Conservation (phyloP, 2,797 vertebrate genomes). For the Corythornis leucogaster region DNA sequence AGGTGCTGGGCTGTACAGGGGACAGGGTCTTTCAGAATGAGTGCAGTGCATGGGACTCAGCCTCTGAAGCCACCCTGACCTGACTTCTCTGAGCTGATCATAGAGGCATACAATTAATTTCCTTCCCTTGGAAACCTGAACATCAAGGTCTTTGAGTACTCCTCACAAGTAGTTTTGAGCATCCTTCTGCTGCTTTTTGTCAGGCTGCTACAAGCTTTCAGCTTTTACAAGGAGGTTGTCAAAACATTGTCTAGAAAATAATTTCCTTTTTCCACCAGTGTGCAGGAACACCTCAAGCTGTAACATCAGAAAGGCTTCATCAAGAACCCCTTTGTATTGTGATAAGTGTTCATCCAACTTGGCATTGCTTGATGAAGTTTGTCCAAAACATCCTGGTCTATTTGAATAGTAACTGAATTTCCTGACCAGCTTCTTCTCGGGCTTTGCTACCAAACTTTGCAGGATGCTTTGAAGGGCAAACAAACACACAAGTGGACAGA, state of each 20-base stretch:
- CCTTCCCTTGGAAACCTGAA: not conserved
- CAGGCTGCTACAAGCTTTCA: not conserved
- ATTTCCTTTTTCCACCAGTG: not conserved
- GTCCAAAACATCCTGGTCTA: not conserved
- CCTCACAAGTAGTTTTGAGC: not conserved
- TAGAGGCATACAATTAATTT: not conserved
- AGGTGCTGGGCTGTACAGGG: not conserved
- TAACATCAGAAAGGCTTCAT: not conserved
- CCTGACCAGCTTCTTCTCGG: not conserved
- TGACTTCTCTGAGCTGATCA: not conserved
- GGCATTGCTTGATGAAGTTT: not conserved
- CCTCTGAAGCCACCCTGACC: not conserved
- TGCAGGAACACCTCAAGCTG: conserved; percentile 7
- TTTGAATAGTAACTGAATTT: not conserved
- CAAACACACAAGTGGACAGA: not conserved
- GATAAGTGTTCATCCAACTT: not conserved
- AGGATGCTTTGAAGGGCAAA: conserved; percentile 10
- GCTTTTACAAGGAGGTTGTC: conserved; percentile 5
- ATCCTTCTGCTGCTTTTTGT: conserved; percentile 8
- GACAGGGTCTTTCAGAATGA: not conserved
- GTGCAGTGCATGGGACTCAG: not conserved
- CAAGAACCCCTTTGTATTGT: not conserved
- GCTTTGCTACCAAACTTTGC: not conserved
- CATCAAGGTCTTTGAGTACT: not conserved
- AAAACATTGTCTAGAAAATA: conserved; percentile 16